Percentiles rank a stretch among this genome's conserved stretches.
Evolutionary conservation across 2,797 vertebrate genomes (phyloP).

Genomic region (Pachyuromys duprasi): DNA sequence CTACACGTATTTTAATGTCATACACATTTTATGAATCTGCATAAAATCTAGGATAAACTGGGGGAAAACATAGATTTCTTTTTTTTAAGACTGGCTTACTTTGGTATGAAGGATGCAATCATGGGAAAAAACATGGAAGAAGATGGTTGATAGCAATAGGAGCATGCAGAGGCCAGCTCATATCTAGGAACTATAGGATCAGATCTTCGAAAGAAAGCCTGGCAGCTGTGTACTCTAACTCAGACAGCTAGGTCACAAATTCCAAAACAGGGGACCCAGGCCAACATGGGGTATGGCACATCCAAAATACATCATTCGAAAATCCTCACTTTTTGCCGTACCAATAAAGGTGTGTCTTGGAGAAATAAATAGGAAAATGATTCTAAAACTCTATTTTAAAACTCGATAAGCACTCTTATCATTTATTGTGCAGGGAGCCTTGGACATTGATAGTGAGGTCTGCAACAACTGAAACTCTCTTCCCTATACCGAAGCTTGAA

Average conservation of each 20-base stretch:
- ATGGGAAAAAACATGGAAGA: not conserved
- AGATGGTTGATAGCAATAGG: too few relatives aligned
- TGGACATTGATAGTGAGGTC: not conserved
- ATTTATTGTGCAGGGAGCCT: not conserved
- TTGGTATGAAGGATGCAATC: not conserved
- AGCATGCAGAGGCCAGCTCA: not conserved
- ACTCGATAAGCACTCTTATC: not conserved
- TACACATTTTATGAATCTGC: not conserved
- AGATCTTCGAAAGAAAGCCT: not conserved
- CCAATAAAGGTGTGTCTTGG: not conserved
- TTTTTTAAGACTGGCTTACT: not conserved
- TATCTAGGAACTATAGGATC: not conserved
- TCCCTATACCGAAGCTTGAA: constrained; percentile 1
- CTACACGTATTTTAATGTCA: not conserved
- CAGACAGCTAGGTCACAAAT: not conserved
- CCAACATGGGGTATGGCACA: accelerated
- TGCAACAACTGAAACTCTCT: not conserved
- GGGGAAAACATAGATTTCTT: not conserved
- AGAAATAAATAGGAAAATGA: not conserved
- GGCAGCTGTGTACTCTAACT: not conserved
- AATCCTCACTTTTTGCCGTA: not conserved
- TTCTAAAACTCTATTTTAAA: not conserved
- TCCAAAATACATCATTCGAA: not conserved
- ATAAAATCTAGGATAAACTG: not conserved
- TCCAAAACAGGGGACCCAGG: not conserved